Percentiles rank a stretch among this genome's conserved stretches.
phyloP scores from a whole-genome alignment of 2,113 vertebrate species.

The Rhegmatorhina hoffmannsi region DNA sequence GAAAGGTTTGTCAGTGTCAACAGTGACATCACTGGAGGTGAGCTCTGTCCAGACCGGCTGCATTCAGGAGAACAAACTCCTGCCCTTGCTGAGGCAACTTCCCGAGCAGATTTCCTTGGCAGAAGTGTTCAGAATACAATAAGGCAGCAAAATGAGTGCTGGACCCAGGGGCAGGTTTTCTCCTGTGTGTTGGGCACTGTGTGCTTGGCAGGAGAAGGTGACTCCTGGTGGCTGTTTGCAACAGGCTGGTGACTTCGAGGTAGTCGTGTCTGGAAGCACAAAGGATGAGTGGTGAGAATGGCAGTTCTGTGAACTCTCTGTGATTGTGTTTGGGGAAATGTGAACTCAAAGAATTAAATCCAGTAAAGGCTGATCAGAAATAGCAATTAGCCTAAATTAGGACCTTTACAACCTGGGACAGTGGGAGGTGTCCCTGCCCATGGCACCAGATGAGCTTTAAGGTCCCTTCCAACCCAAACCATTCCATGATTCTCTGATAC shows the following conservation, averaged over 20 bases:
- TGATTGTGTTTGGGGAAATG: not conserved
- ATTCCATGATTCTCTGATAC: not conserved
- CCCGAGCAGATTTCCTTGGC: not conserved
- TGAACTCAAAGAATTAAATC: not conserved
- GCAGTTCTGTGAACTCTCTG: not conserved
- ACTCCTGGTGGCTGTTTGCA: not conserved
- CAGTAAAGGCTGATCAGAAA: not conserved
- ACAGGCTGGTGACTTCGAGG: not conserved
- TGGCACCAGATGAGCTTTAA: not conserved
- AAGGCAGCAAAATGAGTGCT: not conserved
- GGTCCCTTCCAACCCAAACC: not conserved
- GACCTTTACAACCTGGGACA: fast-evolving
- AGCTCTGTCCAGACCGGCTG: not conserved
- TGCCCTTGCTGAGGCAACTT: not conserved
- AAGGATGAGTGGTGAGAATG: not conserved
- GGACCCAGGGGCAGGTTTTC: not conserved
- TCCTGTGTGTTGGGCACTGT: not conserved
- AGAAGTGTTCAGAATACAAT: not conserved
- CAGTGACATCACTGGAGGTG: not conserved
- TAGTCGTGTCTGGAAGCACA: not conserved
- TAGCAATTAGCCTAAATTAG: not conserved
- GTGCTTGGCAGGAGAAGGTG: not conserved
- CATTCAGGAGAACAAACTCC: not conserved
- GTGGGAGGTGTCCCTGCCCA: not conserved
- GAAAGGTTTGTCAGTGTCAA: not conserved